Percentiles rank a stretch among this genome's conserved stretches.
Evolutionary conservation across 2,113 vertebrate genomes (phyloP).

Genomic region (Lagopus muta): DNA sequence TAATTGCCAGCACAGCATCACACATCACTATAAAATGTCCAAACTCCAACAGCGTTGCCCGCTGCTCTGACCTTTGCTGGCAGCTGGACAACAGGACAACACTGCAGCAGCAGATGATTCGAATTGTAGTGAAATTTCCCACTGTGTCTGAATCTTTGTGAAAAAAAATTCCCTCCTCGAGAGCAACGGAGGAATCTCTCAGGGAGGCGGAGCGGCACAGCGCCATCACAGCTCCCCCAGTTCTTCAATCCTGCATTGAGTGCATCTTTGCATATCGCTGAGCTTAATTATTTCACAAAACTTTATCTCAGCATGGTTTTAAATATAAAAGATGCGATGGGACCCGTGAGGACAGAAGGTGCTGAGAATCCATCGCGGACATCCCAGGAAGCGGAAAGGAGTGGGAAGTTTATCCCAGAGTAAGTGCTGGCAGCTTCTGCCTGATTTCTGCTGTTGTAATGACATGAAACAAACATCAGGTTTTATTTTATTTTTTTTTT

Average conservation of each 20-base stretch:
- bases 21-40: not conserved
- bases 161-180: not conserved
- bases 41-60: not conserved
- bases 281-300: not conserved
- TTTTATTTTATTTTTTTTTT: not conserved
- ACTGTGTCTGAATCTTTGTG: not conserved
- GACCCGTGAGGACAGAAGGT: not conserved
- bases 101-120: not conserved
- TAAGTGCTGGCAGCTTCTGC: not conserved
- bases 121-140: not conserved
- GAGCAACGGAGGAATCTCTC: not conserved
- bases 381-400: not conserved
- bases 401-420: not conserved
- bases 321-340: fast-evolving
- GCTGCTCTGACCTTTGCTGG: not conserved
- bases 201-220: not conserved
- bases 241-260: not conserved
- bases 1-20: not conserved
- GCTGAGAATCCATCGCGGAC: not conserved
- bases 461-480: not conserved
- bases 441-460: not conserved
- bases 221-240: fast-evolving
- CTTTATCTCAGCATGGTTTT: not conserved
- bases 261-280: not conserved
- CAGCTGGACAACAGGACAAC: not conserved